Evolutionary conservation across 1,140 invertebrate species (phyloP).

Genomic region (Drosophila aff.): DNA sequence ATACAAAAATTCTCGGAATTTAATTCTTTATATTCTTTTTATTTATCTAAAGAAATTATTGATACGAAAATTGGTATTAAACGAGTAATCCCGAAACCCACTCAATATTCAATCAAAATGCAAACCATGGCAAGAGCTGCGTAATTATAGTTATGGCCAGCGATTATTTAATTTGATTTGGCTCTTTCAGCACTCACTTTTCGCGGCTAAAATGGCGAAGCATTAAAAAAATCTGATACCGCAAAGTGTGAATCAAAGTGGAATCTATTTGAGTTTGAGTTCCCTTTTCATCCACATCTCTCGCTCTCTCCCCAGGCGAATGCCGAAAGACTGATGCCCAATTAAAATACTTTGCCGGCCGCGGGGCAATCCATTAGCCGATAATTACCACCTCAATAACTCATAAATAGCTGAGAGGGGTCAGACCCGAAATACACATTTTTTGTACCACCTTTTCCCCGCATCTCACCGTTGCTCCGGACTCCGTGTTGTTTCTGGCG

Average conservation of each 20-base stretch:
- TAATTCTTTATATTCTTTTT: neutral
- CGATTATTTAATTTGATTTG: constrained; percentile 33
- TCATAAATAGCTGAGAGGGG: constrained; percentile 61
- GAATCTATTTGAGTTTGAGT: constrained; percentile 41
- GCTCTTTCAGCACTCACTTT: constrained; percentile 29
- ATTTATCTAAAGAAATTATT: neutral
- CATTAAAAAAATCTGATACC: constrained; percentile 45
- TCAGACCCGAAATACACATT: constrained; percentile 6
- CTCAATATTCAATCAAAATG: constrained; percentile 11
- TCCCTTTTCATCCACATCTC: constrained; percentile 15
- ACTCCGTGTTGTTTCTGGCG: constrained; percentile 19
- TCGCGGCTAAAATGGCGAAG: constrained; percentile 14
- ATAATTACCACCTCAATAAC: constrained; percentile 72
- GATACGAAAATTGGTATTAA: neutral
- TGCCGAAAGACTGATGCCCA: constrained; percentile 70
- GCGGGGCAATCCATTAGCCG: constrained; percentile 53
- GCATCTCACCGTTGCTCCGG: constrained; percentile 47
- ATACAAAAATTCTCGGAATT: neutral
- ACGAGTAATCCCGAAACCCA: neutral
- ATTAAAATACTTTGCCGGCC: constrained; percentile 70
- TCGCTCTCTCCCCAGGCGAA: constrained; percentile 13
- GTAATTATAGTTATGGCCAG: constrained; percentile 7
- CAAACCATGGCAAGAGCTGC: neutral
- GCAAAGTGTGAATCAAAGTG: constrained; percentile 59
- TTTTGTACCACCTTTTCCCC: neutral